Evolutionary conservation across 2,113 vertebrate species (phyloP).

Genomic region (Nothocercus julius): DNA sequence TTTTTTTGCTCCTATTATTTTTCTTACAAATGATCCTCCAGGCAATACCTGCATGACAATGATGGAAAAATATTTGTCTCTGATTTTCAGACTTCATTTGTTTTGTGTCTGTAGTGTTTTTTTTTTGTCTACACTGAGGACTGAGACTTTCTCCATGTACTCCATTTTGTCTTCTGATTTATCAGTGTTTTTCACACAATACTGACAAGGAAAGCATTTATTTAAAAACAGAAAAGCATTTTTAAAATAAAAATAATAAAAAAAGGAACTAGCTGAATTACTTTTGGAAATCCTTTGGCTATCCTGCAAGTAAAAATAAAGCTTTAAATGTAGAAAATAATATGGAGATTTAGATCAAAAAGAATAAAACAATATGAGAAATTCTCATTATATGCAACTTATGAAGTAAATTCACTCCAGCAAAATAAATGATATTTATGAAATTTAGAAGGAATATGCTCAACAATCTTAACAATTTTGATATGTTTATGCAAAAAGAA

Average conservation of each 20-base stretch:
- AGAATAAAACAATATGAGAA: not conserved
- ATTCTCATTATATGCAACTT: not conserved
- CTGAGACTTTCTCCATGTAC: not conserved
- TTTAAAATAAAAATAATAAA: not conserved
- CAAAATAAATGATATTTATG: not conserved
- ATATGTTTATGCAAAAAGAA: fast-evolving
- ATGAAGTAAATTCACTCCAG: not conserved
- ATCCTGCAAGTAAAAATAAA: not conserved
- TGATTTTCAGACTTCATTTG: not conserved
- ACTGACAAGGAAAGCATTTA: not conserved
- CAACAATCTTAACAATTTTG: not conserved
- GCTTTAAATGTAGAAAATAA: not conserved
- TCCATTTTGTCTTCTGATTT: not conserved
- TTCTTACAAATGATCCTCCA: not conserved
- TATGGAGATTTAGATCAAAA: not conserved
- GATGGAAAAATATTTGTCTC: not conserved
- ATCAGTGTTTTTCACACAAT: not conserved
- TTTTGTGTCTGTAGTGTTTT: not conserved
- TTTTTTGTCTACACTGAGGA: not conserved
- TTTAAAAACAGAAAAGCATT: not conserved
- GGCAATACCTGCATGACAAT: not conserved
- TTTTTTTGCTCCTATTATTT: not conserved
- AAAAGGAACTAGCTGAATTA: not conserved
- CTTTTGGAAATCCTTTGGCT: not conserved
- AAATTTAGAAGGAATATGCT: not conserved